Conservation (phyloP, 2,113 vertebrate species). For the Penelope pileata region DNA sequence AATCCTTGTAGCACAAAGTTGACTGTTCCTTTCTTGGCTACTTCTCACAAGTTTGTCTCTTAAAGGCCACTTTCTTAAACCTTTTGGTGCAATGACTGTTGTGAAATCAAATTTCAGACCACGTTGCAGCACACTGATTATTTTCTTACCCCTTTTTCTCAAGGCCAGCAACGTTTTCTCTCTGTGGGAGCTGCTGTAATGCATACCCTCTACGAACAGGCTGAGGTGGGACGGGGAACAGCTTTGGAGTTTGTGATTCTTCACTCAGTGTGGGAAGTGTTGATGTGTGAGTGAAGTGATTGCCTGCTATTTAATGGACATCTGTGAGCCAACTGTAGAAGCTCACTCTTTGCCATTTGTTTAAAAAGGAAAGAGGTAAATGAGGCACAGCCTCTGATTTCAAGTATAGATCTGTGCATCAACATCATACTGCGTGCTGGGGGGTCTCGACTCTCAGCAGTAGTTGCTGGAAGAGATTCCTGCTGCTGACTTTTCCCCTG, state of each 20-base stretch:
- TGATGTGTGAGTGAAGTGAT: not conserved
- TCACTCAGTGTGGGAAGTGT: constrained; percentile 6
- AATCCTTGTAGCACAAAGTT: not conserved
- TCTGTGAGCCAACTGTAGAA: not conserved
- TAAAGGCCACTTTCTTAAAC: not conserved
- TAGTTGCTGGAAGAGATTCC: not conserved
- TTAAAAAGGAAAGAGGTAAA: not conserved
- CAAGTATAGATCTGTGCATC: not conserved
- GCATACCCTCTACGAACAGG: not conserved
- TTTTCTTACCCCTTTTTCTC: not conserved
- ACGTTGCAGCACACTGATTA: not conserved
- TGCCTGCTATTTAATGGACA: not conserved
- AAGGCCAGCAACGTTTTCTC: not conserved
- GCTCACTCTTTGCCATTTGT: not conserved
- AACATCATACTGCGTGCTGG: not conserved
- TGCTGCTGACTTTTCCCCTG: not conserved
- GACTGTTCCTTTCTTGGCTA: not conserved
- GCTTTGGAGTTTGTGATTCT: not conserved
- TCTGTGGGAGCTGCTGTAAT: not conserved
- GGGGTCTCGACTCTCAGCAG: not conserved
- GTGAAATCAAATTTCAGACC: not conserved
- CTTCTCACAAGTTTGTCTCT: not conserved
- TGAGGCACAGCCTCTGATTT: not conserved
- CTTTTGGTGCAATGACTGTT: not conserved
- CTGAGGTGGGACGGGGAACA: not conserved